Percentiles rank a stretch among this genome's conserved stretches.
These are phyloP conservation scores for Drosophila neocordata DNA, from an alignment of 1,140 invertebrate genomes.

Conservation along the genomic window DNA sequence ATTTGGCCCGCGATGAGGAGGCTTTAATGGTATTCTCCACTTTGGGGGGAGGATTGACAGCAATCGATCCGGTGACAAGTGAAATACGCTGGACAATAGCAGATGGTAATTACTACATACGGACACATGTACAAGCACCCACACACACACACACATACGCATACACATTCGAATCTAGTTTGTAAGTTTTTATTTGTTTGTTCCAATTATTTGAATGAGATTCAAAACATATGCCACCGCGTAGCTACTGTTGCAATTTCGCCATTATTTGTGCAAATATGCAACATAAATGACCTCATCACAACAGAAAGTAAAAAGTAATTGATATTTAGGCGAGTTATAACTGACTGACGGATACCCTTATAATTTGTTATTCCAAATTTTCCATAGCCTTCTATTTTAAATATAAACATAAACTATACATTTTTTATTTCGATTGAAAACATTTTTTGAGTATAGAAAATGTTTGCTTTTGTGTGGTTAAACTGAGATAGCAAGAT, in stretches of 20 bases:
- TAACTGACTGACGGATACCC: not conserved
- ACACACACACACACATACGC: constrained; percentile 1
- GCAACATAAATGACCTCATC: constrained; percentile 62
- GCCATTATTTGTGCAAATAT: constrained; percentile 28
- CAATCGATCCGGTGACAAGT: constrained; percentile 92
- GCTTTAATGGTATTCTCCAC: constrained; percentile 93
- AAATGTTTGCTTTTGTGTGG: too few species aligned
- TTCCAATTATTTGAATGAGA: constrained; percentile 28
- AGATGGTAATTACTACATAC: constrained; percentile 87
- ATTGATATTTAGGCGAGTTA: not conserved
- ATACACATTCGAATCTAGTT: constrained; percentile 20
- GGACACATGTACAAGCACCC: constrained; percentile 13
- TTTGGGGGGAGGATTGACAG: constrained; percentile 94
- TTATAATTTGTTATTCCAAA: too few species aligned
- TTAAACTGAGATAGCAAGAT: not conserved
- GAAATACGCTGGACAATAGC: constrained; percentile 94
- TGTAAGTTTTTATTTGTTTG: constrained; percentile 24
- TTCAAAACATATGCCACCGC: constrained; percentile 42
- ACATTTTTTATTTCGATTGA: too few species aligned
- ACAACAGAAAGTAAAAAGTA: constrained; percentile 5
- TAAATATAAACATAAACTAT: too few species aligned
- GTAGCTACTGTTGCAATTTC: constrained; percentile 47
- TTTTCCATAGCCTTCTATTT: too few species aligned
- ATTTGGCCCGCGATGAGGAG: constrained; percentile 88
- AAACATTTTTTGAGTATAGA: too few species aligned